Evolutionary conservation across 2,888 invertebrate species (phyloP).

Genomic region (Vesta saturnalis): DNA sequence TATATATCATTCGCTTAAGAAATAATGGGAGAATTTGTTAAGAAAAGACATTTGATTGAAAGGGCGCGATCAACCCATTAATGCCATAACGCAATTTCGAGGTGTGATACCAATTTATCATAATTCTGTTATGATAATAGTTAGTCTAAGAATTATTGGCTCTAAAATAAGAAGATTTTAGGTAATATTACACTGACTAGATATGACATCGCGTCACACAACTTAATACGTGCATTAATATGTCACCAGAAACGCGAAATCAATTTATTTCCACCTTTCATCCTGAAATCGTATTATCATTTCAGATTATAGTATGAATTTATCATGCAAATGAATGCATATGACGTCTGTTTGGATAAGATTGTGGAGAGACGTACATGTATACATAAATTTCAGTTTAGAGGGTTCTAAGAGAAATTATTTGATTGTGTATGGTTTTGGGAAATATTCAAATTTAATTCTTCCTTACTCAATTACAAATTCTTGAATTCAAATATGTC

Average conservation of each 20-base stretch:
- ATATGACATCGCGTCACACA: constrained; percentile 54
- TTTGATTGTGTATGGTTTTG: constrained; percentile 11
- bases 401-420: constrained; percentile 27
- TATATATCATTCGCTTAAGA: not conserved
- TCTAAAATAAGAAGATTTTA: constrained; percentile 46
- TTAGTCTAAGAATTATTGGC: constrained; percentile 44
- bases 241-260: constrained; percentile 62
- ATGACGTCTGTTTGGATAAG: constrained; percentile 50
- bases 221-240: constrained; percentile 63
- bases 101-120: constrained; percentile 59
- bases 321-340: constrained; percentile 62
- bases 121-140: constrained; percentile 55
- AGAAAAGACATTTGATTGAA: not conserved
- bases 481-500: not conserved
- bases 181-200: constrained; percentile 49
- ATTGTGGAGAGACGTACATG: constrained; percentile 35
- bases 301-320: constrained; percentile 57
- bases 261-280: constrained; percentile 63
- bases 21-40: not conserved
- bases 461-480: not conserved
- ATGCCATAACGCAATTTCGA: constrained; percentile 58
- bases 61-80: constrained; percentile 54
- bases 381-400: constrained; percentile 37
- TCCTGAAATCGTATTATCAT: constrained; percentile 60
- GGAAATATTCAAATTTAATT: constrained; percentile 1